These are phyloP conservation scores for Gandaritis pyraliata DNA, from an alignment of 2,888 invertebrate genomes.

Conservation along the genomic window DNA sequence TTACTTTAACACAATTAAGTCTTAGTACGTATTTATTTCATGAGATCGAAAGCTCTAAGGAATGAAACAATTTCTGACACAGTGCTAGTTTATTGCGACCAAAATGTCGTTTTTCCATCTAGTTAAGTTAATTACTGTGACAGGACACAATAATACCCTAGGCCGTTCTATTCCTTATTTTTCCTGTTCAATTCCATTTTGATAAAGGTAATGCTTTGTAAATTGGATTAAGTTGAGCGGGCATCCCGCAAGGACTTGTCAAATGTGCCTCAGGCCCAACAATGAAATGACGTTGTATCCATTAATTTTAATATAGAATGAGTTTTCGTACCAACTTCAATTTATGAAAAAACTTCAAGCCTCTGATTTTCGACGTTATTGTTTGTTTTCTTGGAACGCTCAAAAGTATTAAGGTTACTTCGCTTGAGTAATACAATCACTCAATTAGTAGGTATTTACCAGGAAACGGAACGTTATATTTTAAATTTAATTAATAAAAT, in stretches of 20 bases:
- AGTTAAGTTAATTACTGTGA: conserved; percentile 33
- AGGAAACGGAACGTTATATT: too few relatives aligned
- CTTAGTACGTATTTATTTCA: too few relatives aligned
- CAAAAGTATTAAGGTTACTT: too few relatives aligned
- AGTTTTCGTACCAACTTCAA: not conserved
- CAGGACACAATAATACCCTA: conserved; percentile 30
- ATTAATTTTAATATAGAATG: conserved; percentile 37
- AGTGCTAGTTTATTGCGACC: not conserved
- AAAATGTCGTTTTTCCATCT: conserved; percentile 8
- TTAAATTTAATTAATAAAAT: too few relatives aligned
- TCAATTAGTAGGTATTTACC: not conserved
- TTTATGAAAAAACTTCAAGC: not conserved
- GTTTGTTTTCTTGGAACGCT: too few relatives aligned
- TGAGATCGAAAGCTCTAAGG: too few relatives aligned
- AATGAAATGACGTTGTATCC: conserved; percentile 34
- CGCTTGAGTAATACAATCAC: too few relatives aligned
- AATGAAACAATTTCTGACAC: too few relatives aligned
- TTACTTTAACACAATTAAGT: too few relatives aligned
- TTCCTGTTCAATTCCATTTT: conserved; percentile 49
- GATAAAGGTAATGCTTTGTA: conserved; percentile 53
- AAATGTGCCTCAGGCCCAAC: conserved; percentile 38
- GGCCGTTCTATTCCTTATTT: conserved; percentile 47
- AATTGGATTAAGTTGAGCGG: conserved; percentile 55
- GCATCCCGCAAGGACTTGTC: conserved; percentile 49
- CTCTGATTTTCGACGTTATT: not conserved